Evolutionary conservation across 2,113 vertebrate genomes (phyloP).

Genomic region (Scartelaos histophorus): DNA sequence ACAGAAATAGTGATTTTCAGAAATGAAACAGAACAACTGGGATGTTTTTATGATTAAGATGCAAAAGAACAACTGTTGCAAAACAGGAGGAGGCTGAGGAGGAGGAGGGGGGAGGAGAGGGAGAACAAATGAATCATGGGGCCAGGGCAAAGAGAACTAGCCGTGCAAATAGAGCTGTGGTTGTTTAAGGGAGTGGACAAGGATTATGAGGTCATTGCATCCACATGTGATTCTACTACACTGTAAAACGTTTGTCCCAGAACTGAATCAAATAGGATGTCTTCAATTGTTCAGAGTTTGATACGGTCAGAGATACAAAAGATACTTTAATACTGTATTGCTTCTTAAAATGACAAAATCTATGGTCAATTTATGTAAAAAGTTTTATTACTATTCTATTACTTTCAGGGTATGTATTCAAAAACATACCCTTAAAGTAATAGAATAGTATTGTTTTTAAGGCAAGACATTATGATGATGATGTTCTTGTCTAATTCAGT

Average conservation of each 20-base stretch:
- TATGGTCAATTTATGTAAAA: too few relatives aligned
- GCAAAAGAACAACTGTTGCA: conserved; percentile 21
- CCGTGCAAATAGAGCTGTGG: neutral
- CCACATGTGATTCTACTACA: conserved; percentile 23
- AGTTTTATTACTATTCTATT: too few relatives aligned
- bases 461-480: too few relatives aligned
- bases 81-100: conserved; percentile 14
- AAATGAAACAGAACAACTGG: conserved; percentile 28
- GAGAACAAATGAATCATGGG: conserved; percentile 13
- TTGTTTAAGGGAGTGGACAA: conserved; percentile 31
- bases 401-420: too few relatives aligned
- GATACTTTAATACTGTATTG: neutral
- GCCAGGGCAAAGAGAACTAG: conserved; percentile 11
- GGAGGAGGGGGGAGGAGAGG: neutral
- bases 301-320: neutral
- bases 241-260: neutral
- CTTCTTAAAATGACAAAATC: neutral
- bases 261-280: neutral
- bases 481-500: too few relatives aligned
- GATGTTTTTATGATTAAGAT: conserved; percentile 28
- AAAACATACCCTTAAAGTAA: too few relatives aligned
- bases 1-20: conserved; percentile 3
- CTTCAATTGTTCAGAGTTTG: neutral
- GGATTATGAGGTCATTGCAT: conserved; percentile 10
- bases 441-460: neutral